Conservation (phyloP, 2,888 invertebrate species). For the Leptinotarsa peninsularis region DNA sequence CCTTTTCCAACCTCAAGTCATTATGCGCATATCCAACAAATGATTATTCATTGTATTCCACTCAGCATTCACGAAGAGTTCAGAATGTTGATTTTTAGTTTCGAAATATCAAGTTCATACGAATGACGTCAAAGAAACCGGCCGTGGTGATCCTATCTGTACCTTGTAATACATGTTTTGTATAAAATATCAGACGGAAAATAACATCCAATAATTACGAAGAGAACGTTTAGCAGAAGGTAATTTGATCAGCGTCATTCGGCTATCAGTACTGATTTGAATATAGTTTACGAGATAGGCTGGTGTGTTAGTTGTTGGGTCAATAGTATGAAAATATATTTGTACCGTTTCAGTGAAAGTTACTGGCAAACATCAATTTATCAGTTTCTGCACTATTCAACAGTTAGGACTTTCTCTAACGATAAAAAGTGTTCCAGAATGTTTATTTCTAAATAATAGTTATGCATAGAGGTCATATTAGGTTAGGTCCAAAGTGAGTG, state of each 20-base stretch:
- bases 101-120: constrained; percentile 12
- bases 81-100: background rate
- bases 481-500: no score
- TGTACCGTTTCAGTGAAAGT: no score
- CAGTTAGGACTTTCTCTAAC: no score
- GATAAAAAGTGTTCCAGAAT: no score
- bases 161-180: constrained; percentile 11
- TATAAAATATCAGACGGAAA: constrained; percentile 12
- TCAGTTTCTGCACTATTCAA: no score
- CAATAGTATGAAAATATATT: no score
- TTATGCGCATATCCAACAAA: background rate
- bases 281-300: background rate
- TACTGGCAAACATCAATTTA: no score
- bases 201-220: background rate
- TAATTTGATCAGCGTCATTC: constrained; percentile 5
- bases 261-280: background rate
- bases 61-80: background rate
- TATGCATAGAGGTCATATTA: no score
- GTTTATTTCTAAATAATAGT: no score
- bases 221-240: background rate
- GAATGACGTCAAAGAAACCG: constrained; percentile 14
- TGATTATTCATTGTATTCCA: background rate
- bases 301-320: no score
- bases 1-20: background rate
- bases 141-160: background rate